phyloP scores from a whole-genome alignment of 2,888 invertebrate genomes.

The Drosophila putrida region DNA sequence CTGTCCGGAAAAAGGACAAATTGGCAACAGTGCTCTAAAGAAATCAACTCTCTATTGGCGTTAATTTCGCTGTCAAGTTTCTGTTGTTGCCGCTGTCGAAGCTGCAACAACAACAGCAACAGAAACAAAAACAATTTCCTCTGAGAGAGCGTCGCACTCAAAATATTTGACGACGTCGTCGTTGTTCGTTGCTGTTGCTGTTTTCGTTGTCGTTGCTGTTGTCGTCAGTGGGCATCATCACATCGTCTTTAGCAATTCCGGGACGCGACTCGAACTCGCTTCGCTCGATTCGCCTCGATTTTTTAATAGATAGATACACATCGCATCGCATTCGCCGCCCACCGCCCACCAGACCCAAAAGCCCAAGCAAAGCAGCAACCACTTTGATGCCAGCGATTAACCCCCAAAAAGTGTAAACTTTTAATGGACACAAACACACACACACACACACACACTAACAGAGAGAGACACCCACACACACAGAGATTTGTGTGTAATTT shows the following conservation, averaged over 20 bases:
- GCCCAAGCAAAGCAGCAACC: slow-evolving; percentile 53
- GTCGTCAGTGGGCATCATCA: slow-evolving; percentile 39
- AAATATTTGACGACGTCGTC: slow-evolving; percentile 58
- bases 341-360: slow-evolving; percentile 32
- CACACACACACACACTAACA: slow-evolving; percentile 8
- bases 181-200: slow-evolving; percentile 24
- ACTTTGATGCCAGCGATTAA: slow-evolving; percentile 74
- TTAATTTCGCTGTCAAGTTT: slow-evolving; percentile 66
- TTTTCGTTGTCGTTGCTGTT: slow-evolving; percentile 45
- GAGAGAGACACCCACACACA: slow-evolving; percentile 19
- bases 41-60: slow-evolving; percentile 57
- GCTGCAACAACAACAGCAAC: slow-evolving; percentile 23
- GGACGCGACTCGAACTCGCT: slow-evolving; percentile 39
- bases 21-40: too few species aligned
- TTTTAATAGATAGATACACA: slow-evolving; percentile 82
- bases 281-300: slow-evolving; percentile 74
- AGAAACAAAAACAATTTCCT: slow-evolving; percentile 63
- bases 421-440: slow-evolving; percentile 53
- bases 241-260: slow-evolving; percentile 66
- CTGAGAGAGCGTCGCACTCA: slow-evolving; percentile 62
- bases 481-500: slow-evolving; percentile 55
- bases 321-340: too few species aligned
- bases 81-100: slow-evolving; percentile 19
- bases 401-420: slow-evolving; percentile 78
- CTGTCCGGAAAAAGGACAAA: too few species aligned